Conservation (phyloP, 1,140 invertebrate species). For the Sitophilus oryzae region DNA sequence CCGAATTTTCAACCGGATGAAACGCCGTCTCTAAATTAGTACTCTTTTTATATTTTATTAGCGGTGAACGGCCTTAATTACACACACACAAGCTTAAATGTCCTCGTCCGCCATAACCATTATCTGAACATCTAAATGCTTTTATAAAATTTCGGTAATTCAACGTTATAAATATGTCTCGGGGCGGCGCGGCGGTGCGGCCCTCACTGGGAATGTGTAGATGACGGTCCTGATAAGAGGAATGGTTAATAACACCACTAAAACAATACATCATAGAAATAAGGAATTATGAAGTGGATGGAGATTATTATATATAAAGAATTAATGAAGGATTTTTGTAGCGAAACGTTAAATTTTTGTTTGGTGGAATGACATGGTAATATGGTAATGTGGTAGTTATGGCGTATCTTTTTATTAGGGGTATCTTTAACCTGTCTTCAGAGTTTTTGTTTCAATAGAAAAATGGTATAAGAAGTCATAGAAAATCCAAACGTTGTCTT, state of each 20-base stretch:
- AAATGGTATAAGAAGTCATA: too few species aligned
- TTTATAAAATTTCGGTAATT: slow-evolving; percentile 13
- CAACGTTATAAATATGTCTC: slow-evolving; percentile 15
- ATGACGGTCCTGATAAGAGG: slow-evolving; percentile 1
- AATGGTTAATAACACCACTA: not conserved
- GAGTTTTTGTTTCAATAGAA: too few species aligned
- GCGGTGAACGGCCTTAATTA: slow-evolving; percentile 5
- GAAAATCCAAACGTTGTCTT: too few species aligned
- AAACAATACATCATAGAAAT: slow-evolving; percentile 14
- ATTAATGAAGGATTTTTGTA: too few species aligned
- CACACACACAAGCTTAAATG: slow-evolving; percentile 1
- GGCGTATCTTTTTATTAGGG: too few species aligned
- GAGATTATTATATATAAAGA: too few species aligned
- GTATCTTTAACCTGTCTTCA: too few species aligned
- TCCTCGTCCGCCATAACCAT: slow-evolving; percentile 3
- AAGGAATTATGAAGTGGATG: too few species aligned
- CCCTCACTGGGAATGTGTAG: slow-evolving; percentile 1
- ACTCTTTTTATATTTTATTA: slow-evolving; percentile 6
- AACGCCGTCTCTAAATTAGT: slow-evolving; percentile 1
- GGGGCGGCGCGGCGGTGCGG: too few species aligned
- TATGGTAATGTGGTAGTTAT: too few species aligned
- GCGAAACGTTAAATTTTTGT: too few species aligned
- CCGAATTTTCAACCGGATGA: not conserved
- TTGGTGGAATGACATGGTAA: too few species aligned
- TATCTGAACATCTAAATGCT: slow-evolving; percentile 12